Conservation (phyloP, 2,888 invertebrate genomes). For the Dynastes maya region DNA sequence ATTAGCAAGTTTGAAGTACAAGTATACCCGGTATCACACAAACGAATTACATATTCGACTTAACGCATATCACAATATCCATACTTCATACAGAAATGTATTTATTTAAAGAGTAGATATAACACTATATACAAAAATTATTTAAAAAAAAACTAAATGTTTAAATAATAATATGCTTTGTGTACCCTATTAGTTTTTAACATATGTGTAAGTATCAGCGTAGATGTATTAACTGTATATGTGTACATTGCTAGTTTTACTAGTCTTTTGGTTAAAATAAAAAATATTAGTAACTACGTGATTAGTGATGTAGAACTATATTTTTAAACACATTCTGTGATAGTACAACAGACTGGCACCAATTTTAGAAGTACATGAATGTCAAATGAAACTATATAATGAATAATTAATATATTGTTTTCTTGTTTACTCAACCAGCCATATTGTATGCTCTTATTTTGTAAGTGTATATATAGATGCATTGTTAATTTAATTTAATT, state of each 20-base stretch:
- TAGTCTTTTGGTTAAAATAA: conserved; percentile 25
- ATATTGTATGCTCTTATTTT: conserved; percentile 20
- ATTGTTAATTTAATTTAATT: conserved; percentile 6
- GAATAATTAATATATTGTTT: conserved; percentile 9
- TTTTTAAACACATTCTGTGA: conserved; percentile 65
- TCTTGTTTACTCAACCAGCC: conserved; percentile 31
- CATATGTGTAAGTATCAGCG: background rate
- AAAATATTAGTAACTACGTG: background rate
- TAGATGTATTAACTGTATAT: background rate
- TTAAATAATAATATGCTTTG: background rate
- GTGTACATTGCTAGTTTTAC: conserved; percentile 24
- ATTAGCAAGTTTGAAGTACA: too few relatives aligned
- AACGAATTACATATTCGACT: too few relatives aligned
- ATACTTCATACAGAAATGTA: too few relatives aligned
- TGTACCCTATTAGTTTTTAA: background rate
- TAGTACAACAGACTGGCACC: conserved; percentile 69
- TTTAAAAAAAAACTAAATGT: background rate
- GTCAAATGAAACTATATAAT: conserved; percentile 17
- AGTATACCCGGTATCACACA: too few relatives aligned
- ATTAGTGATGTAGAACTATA: conserved; percentile 47
- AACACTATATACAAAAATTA: conserved; percentile 3
- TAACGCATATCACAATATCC: too few relatives aligned
- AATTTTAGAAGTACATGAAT: conserved; percentile 57
- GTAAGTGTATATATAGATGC: conserved; percentile 5
- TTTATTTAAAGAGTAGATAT: background rate